phyloP scores from a whole-genome alignment of 1,140 invertebrate species.

The Achatina immaculata region DNA sequence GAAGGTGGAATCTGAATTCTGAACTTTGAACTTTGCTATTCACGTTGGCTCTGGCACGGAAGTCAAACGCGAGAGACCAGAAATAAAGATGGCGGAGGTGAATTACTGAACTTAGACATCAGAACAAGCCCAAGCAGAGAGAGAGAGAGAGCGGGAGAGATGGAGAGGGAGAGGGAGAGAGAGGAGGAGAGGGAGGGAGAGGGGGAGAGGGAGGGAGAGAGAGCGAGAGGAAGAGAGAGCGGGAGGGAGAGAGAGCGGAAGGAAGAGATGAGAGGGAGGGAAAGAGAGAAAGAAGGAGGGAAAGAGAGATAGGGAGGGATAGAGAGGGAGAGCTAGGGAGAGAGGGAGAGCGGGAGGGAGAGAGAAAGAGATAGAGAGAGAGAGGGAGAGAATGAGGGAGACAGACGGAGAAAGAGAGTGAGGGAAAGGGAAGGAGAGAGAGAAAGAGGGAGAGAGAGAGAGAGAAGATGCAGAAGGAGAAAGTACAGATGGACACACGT shows the following conservation, averaged over 20 bases:
- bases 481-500: neutral
- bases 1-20: no score
- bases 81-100: no score
- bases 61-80: no score
- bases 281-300: neutral
- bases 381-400: neutral
- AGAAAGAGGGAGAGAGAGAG: neutral
- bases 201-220: neutral
- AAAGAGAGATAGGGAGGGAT: neutral
- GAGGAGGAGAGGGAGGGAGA: neutral
- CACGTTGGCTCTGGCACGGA: no score
- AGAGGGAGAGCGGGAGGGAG: constrained; percentile 2
- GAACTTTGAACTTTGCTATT: no score
- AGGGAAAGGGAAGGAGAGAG: neutral
- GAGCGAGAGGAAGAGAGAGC: neutral
- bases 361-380: constrained; percentile 9
- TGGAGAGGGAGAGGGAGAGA: constrained; percentile 1
- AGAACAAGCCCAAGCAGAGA: no score
- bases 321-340: neutral
- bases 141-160: no score
- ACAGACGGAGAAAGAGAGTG: neutral
- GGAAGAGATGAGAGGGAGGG: neutral
- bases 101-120: no score
- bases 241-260: no score
- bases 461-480: neutral